Percentiles rank a stretch among this genome's conserved stretches.
Evolutionary conservation across 2,888 invertebrate genomes (phyloP).

Genomic region (Phrixothrix hirtus): DNA sequence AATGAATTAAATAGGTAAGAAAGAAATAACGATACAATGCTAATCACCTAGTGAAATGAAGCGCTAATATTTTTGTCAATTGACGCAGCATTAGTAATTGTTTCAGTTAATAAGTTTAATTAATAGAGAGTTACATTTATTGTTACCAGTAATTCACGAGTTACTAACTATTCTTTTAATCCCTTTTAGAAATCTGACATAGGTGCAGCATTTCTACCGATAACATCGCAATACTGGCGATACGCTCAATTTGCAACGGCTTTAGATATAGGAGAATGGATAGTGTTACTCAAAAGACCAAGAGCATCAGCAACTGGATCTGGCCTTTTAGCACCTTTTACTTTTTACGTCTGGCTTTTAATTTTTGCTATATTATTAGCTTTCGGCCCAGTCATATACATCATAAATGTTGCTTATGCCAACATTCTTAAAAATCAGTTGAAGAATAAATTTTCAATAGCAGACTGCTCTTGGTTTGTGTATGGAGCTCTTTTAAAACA

Average conservation of each 20-base stretch:
- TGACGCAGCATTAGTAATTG: too few relatives aligned
- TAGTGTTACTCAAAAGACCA: constrained; percentile 79
- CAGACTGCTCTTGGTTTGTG: constrained; percentile 80
- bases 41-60: too few relatives aligned
- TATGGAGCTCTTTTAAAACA: constrained; percentile 88
- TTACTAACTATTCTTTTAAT: neutral
- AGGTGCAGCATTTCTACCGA: constrained; percentile 77
- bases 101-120: too few relatives aligned
- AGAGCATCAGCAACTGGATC: constrained; percentile 81
- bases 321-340: constrained; percentile 81
- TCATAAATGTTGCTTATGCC: constrained; percentile 67
- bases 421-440: constrained; percentile 63
- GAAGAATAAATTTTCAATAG: constrained; percentile 62
- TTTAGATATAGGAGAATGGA: constrained; percentile 76
- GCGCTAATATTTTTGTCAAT: too few relatives aligned
- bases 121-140: too few relatives aligned
- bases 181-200: constrained; percentile 70
- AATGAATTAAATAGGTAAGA: too few relatives aligned
- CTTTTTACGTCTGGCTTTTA: constrained; percentile 62
- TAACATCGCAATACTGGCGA: constrained; percentile 62
- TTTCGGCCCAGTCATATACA: constrained; percentile 78
- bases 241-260: constrained; percentile 64
- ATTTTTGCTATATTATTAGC: constrained; percentile 72
- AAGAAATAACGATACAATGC: too few relatives aligned
- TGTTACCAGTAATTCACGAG: too few relatives aligned